Base-by-base conservation (phyloP, 2,797 vertebrate genomes). In the Onychomys torridus region DNA sequence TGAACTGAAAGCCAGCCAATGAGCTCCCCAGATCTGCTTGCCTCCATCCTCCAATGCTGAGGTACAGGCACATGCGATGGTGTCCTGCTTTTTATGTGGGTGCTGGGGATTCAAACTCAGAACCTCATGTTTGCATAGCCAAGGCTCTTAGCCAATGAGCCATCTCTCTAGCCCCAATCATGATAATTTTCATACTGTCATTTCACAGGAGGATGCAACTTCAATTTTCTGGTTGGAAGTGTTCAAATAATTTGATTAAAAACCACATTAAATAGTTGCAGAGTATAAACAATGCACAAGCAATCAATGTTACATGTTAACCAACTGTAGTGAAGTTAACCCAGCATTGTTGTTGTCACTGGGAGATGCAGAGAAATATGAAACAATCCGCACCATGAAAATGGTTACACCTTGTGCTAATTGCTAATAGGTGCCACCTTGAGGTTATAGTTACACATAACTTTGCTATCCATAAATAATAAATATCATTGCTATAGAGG, bases 111-210 rank as follows among this genome's bases (percentile, higher is more conserved):
- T 52, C 19, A 11, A 52, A 52, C 13, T 52, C 34, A 86, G 46
- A 69, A 5, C 8, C 46, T 69, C 46, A 52, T 27, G 4, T 61
- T 23, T 49, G 19, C 43, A 49, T n/a, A 23, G 21, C 40, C 37
- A 65, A 11, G 32, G 29, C 43, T 85, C 19, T 69, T 85, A n/a
- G 3, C 17, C 43, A 69, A 1, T 10, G 43, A 69, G 32, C 43
- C 13, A 25, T 37, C 46, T 55, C 63, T 69, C 34, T 37, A 71
- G 32, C 10, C 4, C 21, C 7, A 27, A 12, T 27, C 34, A 69
- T 27, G 34, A 46, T 69, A 37, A 55, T 73, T 73, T 96, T 96
- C 79, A 6, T 84, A 16, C 9, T 94, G 16, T 79, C 91, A 67
- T 81, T 93, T 96, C 81, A 78, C 0, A 78, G 7, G 61, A 46